Conservation (phyloP, 2,888 invertebrate species). For the Orthonychiurus folsomi region DNA sequence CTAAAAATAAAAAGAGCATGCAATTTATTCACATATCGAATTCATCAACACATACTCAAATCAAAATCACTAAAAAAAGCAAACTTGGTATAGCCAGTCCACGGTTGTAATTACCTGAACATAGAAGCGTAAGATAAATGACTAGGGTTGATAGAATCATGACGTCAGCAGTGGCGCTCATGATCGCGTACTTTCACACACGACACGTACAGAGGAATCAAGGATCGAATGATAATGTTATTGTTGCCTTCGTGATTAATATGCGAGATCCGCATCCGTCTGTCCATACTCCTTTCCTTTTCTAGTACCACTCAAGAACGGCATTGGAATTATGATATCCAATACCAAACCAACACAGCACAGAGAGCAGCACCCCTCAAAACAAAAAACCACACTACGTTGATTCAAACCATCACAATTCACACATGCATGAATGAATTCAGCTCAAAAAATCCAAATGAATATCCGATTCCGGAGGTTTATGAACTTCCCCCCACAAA, state of each 20-base stretch:
- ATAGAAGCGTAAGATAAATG: slow-evolving; percentile 33
- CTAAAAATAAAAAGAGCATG: background rate
- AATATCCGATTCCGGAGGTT: too few species aligned
- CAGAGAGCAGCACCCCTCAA: background rate
- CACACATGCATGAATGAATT: too few species aligned
- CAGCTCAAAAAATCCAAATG: too few species aligned
- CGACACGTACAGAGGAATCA: background rate
- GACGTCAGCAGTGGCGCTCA: slow-evolving; percentile 12
- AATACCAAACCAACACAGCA: too few species aligned
- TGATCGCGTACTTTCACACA: background rate
- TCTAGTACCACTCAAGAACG: background rate
- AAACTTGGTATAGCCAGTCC: background rate
- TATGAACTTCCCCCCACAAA: too few species aligned
- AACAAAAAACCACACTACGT: background rate
- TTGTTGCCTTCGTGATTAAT: background rate
- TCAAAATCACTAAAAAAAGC: background rate
- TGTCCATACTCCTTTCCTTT: background rate
- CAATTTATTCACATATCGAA: background rate
- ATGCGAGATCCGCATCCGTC: background rate
- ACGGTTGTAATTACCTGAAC: slow-evolving; percentile 29
- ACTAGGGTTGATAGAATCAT: slow-evolving; percentile 25
- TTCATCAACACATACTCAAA: background rate
- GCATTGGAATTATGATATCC: background rate
- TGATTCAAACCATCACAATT: too few species aligned
- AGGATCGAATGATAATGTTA: background rate